Conservation (phyloP, 1,140 invertebrate species). For the Heterodera schachtii region DNA sequence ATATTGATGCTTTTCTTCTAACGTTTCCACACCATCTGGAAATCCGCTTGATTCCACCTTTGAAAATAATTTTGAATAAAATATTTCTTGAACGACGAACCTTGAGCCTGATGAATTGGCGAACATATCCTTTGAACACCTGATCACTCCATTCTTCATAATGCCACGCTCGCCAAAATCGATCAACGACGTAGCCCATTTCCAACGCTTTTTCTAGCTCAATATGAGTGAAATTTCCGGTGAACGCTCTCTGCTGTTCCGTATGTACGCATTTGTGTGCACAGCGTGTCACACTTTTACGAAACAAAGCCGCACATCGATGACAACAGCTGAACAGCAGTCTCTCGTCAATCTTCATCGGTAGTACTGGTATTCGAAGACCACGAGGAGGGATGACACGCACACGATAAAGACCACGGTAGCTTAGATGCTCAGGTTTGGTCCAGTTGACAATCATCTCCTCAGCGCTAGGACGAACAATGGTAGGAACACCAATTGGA, state of each 20-base stretch:
- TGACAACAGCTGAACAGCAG: conserved; percentile 20
- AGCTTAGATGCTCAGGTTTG: conserved; percentile 2
- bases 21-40: conserved; percentile 11
- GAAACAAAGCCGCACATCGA: neutral
- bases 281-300: conserved; percentile 3
- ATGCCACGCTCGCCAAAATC: conserved; percentile 6
- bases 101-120: conserved; percentile 23
- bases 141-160: conserved; percentile 18
- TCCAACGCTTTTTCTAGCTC: conserved; percentile 13
- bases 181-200: neutral
- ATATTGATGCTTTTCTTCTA: conserved; percentile 20
- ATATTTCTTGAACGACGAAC: neutral
- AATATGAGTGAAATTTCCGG: neutral
- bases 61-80: neutral
- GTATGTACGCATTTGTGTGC: conserved; percentile 12
- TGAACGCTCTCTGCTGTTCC: conserved; percentile 14
- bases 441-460: conserved; percentile 1
- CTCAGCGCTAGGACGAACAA: neutral
- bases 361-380: conserved; percentile 7
- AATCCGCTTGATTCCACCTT: conserved; percentile 34
- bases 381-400: conserved; percentile 18
- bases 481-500: neutral
- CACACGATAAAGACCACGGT: conserved; percentile 24
- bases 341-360: conserved; percentile 13
- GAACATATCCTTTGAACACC: conserved; percentile 26